Percentiles rank a stretch among this genome's conserved stretches.
phyloP scores from a whole-genome alignment of 2,888 invertebrate species.

The Clanis bilineata region DNA sequence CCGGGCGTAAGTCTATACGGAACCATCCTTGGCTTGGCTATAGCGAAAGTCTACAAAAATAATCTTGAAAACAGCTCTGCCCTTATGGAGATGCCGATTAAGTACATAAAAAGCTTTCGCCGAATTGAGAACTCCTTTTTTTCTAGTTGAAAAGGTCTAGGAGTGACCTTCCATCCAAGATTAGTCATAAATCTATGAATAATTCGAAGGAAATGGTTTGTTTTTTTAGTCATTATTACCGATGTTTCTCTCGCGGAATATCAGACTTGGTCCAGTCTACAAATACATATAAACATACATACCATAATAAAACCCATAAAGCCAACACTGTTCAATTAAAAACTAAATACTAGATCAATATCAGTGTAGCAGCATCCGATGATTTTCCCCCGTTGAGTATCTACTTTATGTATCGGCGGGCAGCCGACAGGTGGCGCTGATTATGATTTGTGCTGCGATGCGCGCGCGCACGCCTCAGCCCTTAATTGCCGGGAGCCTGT shows the following conservation, averaged over 20 bases:
- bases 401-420: constrained; percentile 35
- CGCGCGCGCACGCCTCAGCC: constrained; percentile 34
- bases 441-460: constrained; percentile 50
- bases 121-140: too few species aligned
- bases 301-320: not conserved
- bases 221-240: not conserved
- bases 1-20: too few species aligned
- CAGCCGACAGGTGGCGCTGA: constrained; percentile 59
- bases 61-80: too few species aligned
- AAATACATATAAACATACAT: too few species aligned
- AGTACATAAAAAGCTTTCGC: too few species aligned
- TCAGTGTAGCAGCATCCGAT: constrained; percentile 19
- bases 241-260: too few species aligned
- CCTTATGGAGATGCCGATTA: too few species aligned
- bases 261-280: too few species aligned
- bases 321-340: constrained; percentile 1
- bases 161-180: too few species aligned
- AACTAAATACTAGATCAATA: constrained; percentile 15
- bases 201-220: not conserved
- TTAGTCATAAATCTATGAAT: not conserved
- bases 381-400: constrained; percentile 25
- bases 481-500: constrained; percentile 8
- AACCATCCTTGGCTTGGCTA: too few species aligned
- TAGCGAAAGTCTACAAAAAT: too few species aligned
- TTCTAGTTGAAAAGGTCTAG: too few species aligned